Conservation (phyloP, 2,113 vertebrate genomes). For the Hydropotes inermis region DNA sequence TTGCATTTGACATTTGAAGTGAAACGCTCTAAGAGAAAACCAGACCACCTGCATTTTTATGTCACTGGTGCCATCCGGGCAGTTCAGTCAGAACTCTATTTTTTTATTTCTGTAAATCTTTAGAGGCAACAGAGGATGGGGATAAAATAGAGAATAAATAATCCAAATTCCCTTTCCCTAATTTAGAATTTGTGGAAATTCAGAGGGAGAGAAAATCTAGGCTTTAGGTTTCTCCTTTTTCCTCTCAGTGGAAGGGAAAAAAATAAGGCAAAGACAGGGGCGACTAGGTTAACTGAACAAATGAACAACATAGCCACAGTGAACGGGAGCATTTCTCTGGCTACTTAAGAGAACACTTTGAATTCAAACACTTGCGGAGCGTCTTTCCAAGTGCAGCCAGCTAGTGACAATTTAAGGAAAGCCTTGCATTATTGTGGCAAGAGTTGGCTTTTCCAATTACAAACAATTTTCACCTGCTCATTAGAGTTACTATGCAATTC, state of each 20-base stretch:
- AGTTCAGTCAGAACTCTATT: not conserved
- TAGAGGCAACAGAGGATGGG: not conserved
- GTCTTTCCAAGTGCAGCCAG: not conserved
- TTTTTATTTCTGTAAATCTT: not conserved
- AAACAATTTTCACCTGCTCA: not conserved
- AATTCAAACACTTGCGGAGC: not conserved
- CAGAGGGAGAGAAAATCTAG: not conserved
- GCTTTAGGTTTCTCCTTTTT: not conserved
- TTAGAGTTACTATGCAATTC: not conserved
- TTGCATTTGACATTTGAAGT: constrained; percentile 2
- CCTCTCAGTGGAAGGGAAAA: not conserved
- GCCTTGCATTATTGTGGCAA: not conserved
- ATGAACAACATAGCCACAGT: not conserved
- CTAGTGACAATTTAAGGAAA: not conserved
- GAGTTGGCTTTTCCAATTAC: not conserved
- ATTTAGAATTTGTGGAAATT: not conserved
- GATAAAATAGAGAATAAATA: not conserved
- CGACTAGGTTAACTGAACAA: not conserved
- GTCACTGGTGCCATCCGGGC: not conserved
- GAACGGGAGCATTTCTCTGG: not conserved
- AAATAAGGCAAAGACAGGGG: not conserved
- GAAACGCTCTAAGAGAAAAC: not conserved
- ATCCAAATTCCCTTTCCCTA: not conserved
- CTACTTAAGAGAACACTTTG: not conserved
- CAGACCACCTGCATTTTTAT: not conserved